Evolutionary conservation across 1,140 invertebrate species (phyloP).

Genomic region (Drosophila ohnishii): DNA sequence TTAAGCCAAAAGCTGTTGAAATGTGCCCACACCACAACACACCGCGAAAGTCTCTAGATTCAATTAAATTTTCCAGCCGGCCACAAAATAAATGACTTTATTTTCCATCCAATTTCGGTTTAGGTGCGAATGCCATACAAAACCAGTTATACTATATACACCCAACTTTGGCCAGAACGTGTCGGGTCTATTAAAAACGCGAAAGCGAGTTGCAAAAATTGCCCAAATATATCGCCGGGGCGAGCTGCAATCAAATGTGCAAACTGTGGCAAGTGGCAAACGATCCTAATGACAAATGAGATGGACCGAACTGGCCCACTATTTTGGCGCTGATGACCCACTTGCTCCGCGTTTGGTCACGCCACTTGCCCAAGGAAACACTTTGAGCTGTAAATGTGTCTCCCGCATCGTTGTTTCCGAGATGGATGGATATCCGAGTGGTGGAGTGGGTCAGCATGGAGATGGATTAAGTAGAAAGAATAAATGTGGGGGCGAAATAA

Average conservation of each 20-base stretch:
- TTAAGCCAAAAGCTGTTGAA: slow-evolving; percentile 56
- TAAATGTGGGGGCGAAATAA: neutral
- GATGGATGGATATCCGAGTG: slow-evolving; percentile 29
- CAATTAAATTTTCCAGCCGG: slow-evolving; percentile 51
- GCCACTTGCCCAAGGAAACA: slow-evolving; percentile 53
- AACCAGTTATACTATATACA: slow-evolving; percentile 24
- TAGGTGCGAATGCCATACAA: slow-evolving; percentile 30
- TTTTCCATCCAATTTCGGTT: slow-evolving; percentile 44
- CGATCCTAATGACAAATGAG: slow-evolving; percentile 47
- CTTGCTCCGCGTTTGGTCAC: slow-evolving; percentile 49
- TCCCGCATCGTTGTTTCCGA: slow-evolving; percentile 40
- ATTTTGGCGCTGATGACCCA: slow-evolving; percentile 51
- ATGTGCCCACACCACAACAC: slow-evolving; percentile 43
- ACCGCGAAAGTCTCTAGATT: slow-evolving; percentile 26
- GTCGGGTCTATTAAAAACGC: slow-evolving; percentile 39
- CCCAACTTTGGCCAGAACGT: slow-evolving; percentile 41
- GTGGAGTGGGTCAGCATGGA: slow-evolving; percentile 9
- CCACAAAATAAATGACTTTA: slow-evolving; percentile 50
- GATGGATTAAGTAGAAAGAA: slow-evolving; percentile 12
- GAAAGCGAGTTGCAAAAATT: slow-evolving; percentile 46
- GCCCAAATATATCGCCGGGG: slow-evolving; percentile 31
- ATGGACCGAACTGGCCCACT: slow-evolving; percentile 43
- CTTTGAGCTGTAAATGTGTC: slow-evolving; percentile 47
- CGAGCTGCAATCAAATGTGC: slow-evolving; percentile 49
- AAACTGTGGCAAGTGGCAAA: slow-evolving; percentile 50